Conservation (phyloP, 1,140 invertebrate species). For the Panulirus ornatus region DNA sequence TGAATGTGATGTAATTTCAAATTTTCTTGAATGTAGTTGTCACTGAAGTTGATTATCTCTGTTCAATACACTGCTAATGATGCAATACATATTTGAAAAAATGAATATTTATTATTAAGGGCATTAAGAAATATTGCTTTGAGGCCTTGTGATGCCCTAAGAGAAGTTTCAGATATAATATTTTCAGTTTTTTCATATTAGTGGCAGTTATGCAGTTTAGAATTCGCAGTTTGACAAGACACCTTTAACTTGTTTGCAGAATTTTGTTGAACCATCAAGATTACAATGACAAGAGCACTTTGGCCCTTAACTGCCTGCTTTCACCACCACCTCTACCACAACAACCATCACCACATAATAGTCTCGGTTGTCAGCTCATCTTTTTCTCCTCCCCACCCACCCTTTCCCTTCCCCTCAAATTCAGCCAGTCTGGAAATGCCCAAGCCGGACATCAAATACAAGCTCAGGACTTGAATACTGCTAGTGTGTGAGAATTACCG, state of each 20-base stretch:
- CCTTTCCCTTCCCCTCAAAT: slow-evolving; percentile 29
- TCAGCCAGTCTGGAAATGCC: slow-evolving; percentile 61
- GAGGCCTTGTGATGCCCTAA: neutral
- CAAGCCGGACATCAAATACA: slow-evolving; percentile 71
- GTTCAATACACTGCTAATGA: neutral
- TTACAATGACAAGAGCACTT: slow-evolving; percentile 72
- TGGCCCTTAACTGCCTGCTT: slow-evolving; percentile 70
- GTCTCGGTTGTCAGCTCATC: slow-evolving; percentile 65
- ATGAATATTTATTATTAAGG: neutral
- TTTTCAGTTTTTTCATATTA: neutral
- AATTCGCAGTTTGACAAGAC: slow-evolving; percentile 47
- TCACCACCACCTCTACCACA: slow-evolving; percentile 62
- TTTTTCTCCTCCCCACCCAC: slow-evolving; percentile 30
- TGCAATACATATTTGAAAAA: neutral
- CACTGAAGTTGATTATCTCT: too few species aligned
- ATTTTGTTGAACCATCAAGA: slow-evolving; percentile 72
- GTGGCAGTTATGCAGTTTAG: neutral
- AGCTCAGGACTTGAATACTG: slow-evolving; percentile 70
- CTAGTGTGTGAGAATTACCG: slow-evolving; percentile 38
- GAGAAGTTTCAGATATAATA: neutral
- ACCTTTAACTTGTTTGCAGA: slow-evolving; percentile 68
- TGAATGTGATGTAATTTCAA: neutral
- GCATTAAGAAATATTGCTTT: neutral
- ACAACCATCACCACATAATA: slow-evolving; percentile 61
- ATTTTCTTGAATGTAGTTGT: neutral